These are phyloP conservation scores for Acromyrmex heyeri DNA, from an alignment of 1,140 invertebrate species.

Conservation along the genomic window DNA sequence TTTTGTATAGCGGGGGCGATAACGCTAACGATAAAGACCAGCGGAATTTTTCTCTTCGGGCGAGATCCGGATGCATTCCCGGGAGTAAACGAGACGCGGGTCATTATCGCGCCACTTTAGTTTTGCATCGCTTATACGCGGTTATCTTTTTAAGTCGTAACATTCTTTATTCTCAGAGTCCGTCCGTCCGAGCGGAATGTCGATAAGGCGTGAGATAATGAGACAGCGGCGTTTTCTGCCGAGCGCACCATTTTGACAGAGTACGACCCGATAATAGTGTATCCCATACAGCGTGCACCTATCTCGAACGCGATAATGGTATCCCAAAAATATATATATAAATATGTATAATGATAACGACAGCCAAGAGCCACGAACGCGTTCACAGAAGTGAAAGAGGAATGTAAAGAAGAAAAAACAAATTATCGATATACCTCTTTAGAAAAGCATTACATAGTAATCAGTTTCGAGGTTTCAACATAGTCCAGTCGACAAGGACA, in stretches of 20 bases:
- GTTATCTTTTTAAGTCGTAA: conserved; percentile 53
- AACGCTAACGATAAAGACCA: conserved; percentile 28
- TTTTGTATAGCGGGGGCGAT: conserved; percentile 31
- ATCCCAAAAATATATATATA: conserved; percentile 12
- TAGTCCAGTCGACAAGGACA: neutral
- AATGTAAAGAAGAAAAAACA: neutral
- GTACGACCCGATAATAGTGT: conserved; percentile 15
- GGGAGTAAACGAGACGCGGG: neutral
- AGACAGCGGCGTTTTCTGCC: conserved; percentile 69
- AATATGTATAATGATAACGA: conserved; percentile 12
- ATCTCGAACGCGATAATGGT: neutral
- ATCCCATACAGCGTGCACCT: neutral
- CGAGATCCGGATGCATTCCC: conserved; percentile 5
- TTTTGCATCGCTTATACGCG: neutral
- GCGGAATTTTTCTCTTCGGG: neutral
- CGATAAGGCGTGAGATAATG: conserved; percentile 66
- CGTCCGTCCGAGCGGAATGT: conserved; percentile 57
- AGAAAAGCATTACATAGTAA: neutral
- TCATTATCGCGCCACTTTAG: conserved; percentile 57
- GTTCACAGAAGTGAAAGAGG: neutral
- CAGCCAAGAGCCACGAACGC: neutral
- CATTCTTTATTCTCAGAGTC: conserved; percentile 42
- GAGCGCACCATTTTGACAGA: conserved; percentile 75
- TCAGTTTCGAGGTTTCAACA: neutral
- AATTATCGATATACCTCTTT: neutral